Evolutionary conservation across 2,797 vertebrate species (phyloP), one percentile per base, ranked within the genome.

Genomic region (Sus cebifrons): DNA sequence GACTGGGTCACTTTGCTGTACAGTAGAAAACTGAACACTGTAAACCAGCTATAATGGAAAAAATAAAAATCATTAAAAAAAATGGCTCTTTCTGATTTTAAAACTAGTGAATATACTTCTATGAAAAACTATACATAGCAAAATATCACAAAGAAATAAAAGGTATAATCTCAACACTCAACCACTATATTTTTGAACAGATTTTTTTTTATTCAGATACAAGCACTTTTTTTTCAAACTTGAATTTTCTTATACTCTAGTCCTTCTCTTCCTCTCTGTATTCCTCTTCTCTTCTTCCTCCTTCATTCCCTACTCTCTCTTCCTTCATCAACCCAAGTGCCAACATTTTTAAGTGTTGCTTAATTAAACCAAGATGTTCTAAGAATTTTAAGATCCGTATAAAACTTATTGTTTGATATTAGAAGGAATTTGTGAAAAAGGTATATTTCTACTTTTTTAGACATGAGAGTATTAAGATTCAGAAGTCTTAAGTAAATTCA

Each of bases 51-150:
- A 49, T 49, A 49, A 49, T 49, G 44, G 5, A 49, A 49, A 49
- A 49, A 49, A 36, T 36, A 36, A 36, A 7, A 49, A 10, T 49
- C 44, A 49, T 49, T 49, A 5, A 49, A 49, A 49, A 65, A 27
- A 81, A 92, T 49, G 5, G 3, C 82, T 95, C 78, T 20, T 81
- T 86, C 54, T 92, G 27, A 92, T 94, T 89, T 88, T 91, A 90
- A 94, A 87, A 93, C 6, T 7, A 96, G 4, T 71, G 78, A 96
- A 62, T 17, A 2, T 29, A 60, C 11, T 54, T 86, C 9, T 36
- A 49, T 49, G 14, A 32, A 56, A 62, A 68, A 29, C 56, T 4
- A 82, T 70, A 81, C 23, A 32, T 9, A 77, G 13, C 70, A 75
- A 77, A 64, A n/a, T 68, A 67, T 84, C 40, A 44, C 62, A 86